Percentiles rank a stretch among this genome's conserved stretches.
phyloP scores from a whole-genome alignment of 2,113 vertebrate species.

The Platycercus adscitus region DNA sequence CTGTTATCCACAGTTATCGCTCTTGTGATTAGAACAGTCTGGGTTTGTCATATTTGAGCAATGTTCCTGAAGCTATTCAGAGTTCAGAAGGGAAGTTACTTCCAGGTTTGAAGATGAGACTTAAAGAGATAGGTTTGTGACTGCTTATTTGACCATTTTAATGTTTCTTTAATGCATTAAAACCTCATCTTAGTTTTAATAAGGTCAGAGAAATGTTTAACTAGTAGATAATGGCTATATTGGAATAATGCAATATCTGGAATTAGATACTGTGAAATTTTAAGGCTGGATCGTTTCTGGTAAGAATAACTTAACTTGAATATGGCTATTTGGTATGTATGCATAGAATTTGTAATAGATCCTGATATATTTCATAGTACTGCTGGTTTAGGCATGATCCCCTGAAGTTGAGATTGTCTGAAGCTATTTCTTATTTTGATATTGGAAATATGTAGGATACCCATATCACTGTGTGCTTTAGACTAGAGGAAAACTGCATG shows the following conservation, averaged over 20 bases:
- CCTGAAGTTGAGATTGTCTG: background rate
- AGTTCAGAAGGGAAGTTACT: background rate
- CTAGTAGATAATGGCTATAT: background rate
- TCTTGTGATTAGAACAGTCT: background rate
- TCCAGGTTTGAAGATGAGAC: background rate
- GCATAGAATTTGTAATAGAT: background rate
- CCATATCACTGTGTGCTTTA: background rate
- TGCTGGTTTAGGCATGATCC: background rate
- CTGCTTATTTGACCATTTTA: background rate
- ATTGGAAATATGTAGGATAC: background rate
- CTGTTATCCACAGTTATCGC: fast-evolving
- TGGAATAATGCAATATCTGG: background rate
- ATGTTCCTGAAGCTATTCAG: background rate
- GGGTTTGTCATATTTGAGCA: background rate
- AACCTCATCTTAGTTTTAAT: background rate
- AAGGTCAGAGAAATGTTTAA: background rate
- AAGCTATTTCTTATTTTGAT: background rate
- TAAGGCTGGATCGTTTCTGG: background rate
- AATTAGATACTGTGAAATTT: background rate
- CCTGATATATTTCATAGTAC: background rate
- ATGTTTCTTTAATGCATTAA: background rate
- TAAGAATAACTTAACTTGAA: background rate
- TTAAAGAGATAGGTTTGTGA: background rate
- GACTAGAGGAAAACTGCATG: background rate
- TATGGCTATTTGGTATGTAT: background rate